Evolutionary conservation across 2,113 vertebrate genomes (phyloP).

Genomic region (Poeciliopsis turrubarensis): DNA sequence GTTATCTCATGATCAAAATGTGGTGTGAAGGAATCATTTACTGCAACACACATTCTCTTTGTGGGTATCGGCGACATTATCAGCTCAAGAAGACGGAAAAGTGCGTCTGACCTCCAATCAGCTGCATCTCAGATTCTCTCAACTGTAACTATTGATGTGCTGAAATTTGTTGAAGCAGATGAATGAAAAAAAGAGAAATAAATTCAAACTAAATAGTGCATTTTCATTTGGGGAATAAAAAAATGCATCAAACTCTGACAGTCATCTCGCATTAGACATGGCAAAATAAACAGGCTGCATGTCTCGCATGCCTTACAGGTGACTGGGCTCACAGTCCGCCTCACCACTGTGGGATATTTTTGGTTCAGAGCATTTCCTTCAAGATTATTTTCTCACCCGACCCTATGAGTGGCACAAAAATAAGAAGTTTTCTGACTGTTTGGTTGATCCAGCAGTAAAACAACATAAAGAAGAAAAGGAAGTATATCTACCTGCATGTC

Average conservation of each 20-base stretch:
- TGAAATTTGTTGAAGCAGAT: neutral
- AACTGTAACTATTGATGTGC: neutral
- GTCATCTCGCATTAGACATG: neutral
- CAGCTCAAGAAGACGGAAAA: neutral
- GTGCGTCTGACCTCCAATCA: neutral
- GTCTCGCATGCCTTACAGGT: conserved; percentile 32
- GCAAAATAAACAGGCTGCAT: neutral
- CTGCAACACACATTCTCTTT: neutral
- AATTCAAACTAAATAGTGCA: neutral
- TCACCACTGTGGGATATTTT: conserved; percentile 26
- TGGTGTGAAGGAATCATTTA: conserved; percentile 8
- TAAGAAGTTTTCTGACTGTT: neutral
- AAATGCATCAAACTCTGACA: neutral
- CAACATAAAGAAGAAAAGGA: conserved; percentile 3
- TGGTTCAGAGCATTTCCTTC: neutral
- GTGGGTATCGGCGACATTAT: neutral
- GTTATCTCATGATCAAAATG: neutral
- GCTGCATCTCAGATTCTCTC: neutral
- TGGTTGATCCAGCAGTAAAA: neutral
- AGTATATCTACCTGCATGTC: conserved; percentile 32
- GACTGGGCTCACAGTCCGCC: conserved; percentile 14
- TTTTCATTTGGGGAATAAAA: neutral
- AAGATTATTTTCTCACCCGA: neutral
- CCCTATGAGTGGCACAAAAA: neutral
- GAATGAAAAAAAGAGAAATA: neutral